Percentiles rank a stretch among this genome's conserved stretches.
Conservation (phyloP, 2,797 vertebrate species). For the Rhinichthys osculus region DNA sequence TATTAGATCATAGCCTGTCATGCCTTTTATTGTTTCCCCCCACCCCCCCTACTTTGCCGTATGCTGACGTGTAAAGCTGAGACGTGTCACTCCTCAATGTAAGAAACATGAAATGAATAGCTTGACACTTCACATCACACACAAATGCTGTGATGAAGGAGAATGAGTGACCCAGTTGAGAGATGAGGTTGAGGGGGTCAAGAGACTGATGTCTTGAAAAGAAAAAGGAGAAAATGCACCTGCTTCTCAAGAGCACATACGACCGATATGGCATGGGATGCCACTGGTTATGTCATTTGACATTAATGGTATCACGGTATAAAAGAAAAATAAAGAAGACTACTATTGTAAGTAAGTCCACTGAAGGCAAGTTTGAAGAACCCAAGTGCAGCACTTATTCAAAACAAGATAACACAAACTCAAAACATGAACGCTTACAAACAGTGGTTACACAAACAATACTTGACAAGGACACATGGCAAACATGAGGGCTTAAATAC, state of each 20-base stretch:
- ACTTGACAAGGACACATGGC: too few species aligned
- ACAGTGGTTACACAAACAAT: too few species aligned
- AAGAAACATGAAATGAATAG: slow-evolving; percentile 51
- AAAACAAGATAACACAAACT: too few species aligned
- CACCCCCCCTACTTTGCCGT: not conserved
- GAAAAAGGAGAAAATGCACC: slow-evolving; percentile 24
- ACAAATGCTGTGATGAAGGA: slow-evolving; percentile 42
- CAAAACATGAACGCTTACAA: too few species aligned
- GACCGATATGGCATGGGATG: slow-evolving; percentile 22
- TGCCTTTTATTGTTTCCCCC: not conserved
- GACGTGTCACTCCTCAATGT: slow-evolving; percentile 38
- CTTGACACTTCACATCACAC: slow-evolving; percentile 36
- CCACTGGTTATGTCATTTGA: slow-evolving; percentile 44
- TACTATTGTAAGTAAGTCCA: not conserved
- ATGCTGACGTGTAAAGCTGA: slow-evolving; percentile 22
- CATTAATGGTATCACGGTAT: slow-evolving; percentile 40
- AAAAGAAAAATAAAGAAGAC: not conserved
- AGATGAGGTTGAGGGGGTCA: slow-evolving; percentile 54
- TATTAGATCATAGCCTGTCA: slow-evolving; percentile 43
- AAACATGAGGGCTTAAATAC: too few species aligned
- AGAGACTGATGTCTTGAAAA: slow-evolving; percentile 10
- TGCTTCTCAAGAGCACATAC: slow-evolving; percentile 37
- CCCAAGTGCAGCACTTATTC: too few species aligned
- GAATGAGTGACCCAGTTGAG: slow-evolving; percentile 31
- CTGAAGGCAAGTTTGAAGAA: too few species aligned